A percentile compares a stretch with the other conserved stretches of the same genome.
Conservation (phyloP, 2,888 invertebrate genomes). For the Perizoma flavofasciatum region DNA sequence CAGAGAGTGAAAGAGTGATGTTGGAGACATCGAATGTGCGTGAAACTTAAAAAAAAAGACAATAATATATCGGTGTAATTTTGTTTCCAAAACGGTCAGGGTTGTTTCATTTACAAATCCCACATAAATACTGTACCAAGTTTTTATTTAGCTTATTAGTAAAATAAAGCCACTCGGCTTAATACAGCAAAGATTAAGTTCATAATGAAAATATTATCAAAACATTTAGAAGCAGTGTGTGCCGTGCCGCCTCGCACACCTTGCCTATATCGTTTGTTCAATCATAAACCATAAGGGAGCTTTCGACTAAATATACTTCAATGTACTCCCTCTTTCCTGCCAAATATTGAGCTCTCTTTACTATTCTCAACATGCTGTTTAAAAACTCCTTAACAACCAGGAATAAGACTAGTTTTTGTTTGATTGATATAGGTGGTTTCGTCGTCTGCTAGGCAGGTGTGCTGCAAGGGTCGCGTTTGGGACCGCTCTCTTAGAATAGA, state of each 20-base stretch:
- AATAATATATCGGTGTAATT: no score
- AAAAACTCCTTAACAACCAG: constrained; percentile 43
- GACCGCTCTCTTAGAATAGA: constrained; percentile 76
- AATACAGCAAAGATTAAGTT: constrained; percentile 44
- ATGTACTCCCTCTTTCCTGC: constrained; percentile 82
- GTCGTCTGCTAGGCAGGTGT: constrained; percentile 71
- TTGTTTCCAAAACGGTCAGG: no score
- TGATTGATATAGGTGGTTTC: constrained; percentile 30
- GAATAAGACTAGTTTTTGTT: constrained; percentile 49
- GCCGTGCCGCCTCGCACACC: constrained; percentile 64
- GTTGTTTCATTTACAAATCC: no score
- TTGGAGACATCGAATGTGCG: no score
- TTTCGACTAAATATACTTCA: constrained; percentile 81
- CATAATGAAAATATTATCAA: constrained; percentile 52
- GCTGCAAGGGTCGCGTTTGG: constrained; percentile 70
- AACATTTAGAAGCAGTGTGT: constrained; percentile 57
- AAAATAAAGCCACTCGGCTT: constrained; percentile 11
- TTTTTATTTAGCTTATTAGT: constrained; percentile 1
- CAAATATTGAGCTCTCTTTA: constrained; percentile 70
- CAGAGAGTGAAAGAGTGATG: no score
- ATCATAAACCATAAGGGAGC: constrained; percentile 74
- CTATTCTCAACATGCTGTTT: constrained; percentile 43
- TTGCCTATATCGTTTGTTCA: constrained; percentile 78
- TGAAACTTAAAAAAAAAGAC: no score
- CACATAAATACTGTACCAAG: not conserved